Conservation (phyloP, 2,797 vertebrate species). For the Hafferia zeledoni region DNA sequence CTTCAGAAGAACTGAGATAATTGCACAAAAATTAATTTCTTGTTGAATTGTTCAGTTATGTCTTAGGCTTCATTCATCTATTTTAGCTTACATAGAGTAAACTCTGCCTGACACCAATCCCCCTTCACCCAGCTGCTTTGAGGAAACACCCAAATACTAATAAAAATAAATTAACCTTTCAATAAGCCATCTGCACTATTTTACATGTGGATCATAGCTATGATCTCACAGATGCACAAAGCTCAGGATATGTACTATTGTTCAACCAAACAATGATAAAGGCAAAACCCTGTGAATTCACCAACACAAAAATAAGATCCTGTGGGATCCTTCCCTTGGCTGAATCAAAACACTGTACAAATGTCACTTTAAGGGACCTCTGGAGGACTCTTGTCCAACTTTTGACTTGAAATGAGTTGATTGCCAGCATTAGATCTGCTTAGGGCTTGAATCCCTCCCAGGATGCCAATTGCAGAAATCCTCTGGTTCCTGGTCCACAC, state of each 20-base stretch:
- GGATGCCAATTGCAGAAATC: neutral
- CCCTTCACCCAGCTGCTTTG: neutral
- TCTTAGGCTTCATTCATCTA: neutral
- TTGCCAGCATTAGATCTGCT: neutral
- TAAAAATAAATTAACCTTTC: neutral
- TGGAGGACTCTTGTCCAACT: neutral
- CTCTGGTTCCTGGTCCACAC: neutral
- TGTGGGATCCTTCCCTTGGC: neutral
- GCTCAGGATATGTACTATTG: neutral
- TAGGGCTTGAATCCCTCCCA: neutral
- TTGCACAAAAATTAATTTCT: neutral
- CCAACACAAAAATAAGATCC: neutral
- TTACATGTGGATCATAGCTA: neutral
- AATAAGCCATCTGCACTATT: neutral
- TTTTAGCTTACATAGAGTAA: neutral
- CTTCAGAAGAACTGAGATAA: neutral
- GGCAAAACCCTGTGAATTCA: neutral
- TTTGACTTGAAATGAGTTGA: neutral
- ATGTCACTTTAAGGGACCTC: neutral
- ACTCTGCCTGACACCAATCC: neutral
- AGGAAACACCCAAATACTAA: neutral
- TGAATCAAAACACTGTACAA: neutral
- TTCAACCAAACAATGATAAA: neutral
- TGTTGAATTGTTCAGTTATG: neutral
- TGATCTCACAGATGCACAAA: neutral